Base-by-base conservation (phyloP, 2,797 vertebrate genomes). In the Carapus acus region DNA sequence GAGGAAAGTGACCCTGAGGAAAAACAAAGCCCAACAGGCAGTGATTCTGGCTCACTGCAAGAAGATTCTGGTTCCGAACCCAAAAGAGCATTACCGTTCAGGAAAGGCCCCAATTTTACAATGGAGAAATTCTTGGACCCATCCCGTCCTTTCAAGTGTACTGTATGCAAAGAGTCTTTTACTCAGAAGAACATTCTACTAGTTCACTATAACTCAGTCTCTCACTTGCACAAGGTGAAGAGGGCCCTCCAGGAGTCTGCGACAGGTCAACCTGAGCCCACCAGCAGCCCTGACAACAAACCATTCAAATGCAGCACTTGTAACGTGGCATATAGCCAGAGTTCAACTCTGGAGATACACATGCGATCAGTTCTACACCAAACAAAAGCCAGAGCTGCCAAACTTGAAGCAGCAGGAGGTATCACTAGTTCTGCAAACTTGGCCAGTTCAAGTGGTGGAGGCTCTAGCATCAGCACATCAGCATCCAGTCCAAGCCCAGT, bases 121-220 rank as follows among this genome's bases (percentile, higher is more conserved):
- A 96, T 99, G 94, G 96, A 99, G 73, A 99, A 99, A 74, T 99
- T 99, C 65, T 81, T 99, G 58, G 96, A 99, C 83, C 96, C 96
- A 1, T 98, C 96, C 77, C 93, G 95, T 59, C 96, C 96, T 15
- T 99, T 98, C 75, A 99, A 98, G 81, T 99, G 96, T 79, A 99
- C 96, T 0, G 96, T 99, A 34, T 99, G 96, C 86, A 99, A 98
- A 87, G 96, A 99, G 75, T 99, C 96, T 62, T 99, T 99, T 74
- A 99, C 96, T 0, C 96, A 99, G 58, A 99, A 99, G 85, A 99
- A 99, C 69, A 99, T 99, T 76, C 90, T 99, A 50, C 80, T 99
- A 45, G 96, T 99, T 67, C 96, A 99, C 84, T 99, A 99, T 83
- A 99, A 99, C 75, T 99, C 96, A 0, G 96, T 99, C 53, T 99